Percentiles rank a stretch among this genome's conserved stretches.
These are phyloP conservation scores for Apus apus DNA, from an alignment of 2,113 vertebrate species.

Conservation along the genomic window DNA sequence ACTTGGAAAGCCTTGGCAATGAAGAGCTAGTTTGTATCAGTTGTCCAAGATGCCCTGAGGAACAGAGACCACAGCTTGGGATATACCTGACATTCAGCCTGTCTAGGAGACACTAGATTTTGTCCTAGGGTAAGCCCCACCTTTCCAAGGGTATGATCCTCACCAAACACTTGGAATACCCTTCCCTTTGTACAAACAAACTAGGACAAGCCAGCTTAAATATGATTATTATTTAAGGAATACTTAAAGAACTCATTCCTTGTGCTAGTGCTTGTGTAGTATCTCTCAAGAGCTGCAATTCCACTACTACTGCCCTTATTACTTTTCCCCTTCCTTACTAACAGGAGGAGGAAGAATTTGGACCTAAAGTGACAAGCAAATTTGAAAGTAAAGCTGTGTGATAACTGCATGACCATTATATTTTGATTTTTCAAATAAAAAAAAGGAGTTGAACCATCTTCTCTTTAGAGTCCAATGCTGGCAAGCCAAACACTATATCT, in stretches of 20 bases:
- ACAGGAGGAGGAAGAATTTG: not conserved
- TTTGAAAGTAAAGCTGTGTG: not conserved
- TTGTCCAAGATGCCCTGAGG: not conserved
- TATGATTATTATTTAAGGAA: not conserved
- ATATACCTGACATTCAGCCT: not conserved
- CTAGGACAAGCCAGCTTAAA: not conserved
- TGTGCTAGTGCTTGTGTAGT: not conserved
- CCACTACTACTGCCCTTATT: not conserved
- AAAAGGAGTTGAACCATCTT: not conserved
- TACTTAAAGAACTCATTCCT: not conserved
- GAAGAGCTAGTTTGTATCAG: not conserved
- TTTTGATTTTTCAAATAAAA: not conserved
- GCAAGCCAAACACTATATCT: not conserved
- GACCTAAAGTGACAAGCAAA: not conserved
- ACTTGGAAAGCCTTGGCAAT: not conserved
- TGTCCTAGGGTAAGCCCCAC: not conserved
- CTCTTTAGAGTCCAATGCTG: not conserved
- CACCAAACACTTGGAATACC: conserved; percentile 8
- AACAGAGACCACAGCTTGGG: not conserved
- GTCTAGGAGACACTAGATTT: not conserved
- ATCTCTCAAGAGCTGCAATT: not conserved
- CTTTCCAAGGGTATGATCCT: not conserved
- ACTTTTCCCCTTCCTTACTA: not conserved
- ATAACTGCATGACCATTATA: not conserved
- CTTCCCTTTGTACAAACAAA: not conserved